A percentile compares a stretch with the other conserved stretches of the same genome.
Conservation (phyloP, 2,797 vertebrate genomes). For the Gouania willdenowi region DNA sequence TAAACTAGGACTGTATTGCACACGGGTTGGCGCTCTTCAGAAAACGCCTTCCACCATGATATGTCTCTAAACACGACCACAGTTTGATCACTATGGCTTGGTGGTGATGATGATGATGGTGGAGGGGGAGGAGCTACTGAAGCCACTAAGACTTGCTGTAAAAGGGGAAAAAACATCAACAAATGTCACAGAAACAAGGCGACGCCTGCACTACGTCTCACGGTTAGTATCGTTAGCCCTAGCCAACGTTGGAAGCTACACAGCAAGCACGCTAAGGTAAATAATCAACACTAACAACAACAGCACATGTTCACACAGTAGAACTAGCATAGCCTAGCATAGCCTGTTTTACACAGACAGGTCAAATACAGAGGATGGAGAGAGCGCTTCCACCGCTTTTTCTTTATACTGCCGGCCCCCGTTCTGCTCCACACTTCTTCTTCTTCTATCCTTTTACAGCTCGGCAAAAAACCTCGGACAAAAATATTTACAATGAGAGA, state of each 20-base stretch:
- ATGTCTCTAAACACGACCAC: conserved; percentile 55
- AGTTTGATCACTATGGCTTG: conserved; percentile 44
- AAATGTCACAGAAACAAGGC: conserved; percentile 60
- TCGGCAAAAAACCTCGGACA: conserved; percentile 78
- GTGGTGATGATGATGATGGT: too few relatives aligned
- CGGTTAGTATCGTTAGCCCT: conserved; percentile 36
- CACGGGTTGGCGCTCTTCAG: conserved; percentile 46
- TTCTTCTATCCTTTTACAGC: conserved; percentile 80
- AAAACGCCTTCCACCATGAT: conserved; percentile 35
- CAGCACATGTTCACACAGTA: conserved; percentile 67
- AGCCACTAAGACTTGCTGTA: conserved; percentile 56
- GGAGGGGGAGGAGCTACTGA: conserved; percentile 56
- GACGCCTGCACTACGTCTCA: conserved; percentile 40
- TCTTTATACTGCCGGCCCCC: conserved; percentile 81
- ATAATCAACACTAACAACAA: conserved; percentile 69
- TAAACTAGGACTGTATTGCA: conserved; percentile 76
- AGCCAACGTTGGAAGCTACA: conserved; percentile 59
- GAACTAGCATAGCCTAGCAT: conserved; percentile 60
- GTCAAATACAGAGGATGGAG: conserved; percentile 45
- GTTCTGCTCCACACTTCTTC: conserved; percentile 76
- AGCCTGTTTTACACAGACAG: conserved; percentile 61
- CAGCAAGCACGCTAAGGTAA: conserved; percentile 67
- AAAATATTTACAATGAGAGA: conserved; percentile 87
- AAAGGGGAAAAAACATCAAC: conserved; percentile 64
- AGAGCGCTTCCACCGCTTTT: conserved; percentile 63